Conservation (phyloP, 1,140 invertebrate species). For the Drosophila orena region DNA sequence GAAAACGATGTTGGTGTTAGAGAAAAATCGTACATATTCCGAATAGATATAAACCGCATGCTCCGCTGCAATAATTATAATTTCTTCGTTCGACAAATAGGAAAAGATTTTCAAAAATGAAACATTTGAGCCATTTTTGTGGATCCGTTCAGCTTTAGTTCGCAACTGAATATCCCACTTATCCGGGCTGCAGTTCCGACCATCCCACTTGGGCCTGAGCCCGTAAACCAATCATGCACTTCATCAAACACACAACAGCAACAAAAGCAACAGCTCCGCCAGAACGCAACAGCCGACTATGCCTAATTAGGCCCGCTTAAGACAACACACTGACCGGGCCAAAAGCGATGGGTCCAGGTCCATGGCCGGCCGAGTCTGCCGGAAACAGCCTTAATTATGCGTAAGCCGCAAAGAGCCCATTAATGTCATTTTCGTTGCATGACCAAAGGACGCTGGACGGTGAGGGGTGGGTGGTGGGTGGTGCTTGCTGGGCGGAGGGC, state of each 20-base stretch:
- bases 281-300: slow-evolving; percentile 20
- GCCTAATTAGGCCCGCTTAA: slow-evolving; percentile 70
- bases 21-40: not conserved
- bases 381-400: slow-evolving; percentile 74
- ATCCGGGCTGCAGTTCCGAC: not conserved
- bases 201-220: slow-evolving; percentile 13
- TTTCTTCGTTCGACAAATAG: too few species aligned
- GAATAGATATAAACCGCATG: not conserved
- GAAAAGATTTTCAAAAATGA: too few species aligned
- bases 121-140: too few species aligned
- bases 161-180: not conserved
- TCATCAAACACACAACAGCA: slow-evolving; percentile 38
- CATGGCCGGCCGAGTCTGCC: slow-evolving; percentile 1
- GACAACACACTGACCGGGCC: slow-evolving; percentile 60
- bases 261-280: slow-evolving; percentile 19
- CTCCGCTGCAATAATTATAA: too few species aligned
- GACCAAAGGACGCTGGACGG: not conserved
- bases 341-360: slow-evolving; percentile 14
- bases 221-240: slow-evolving; percentile 71
- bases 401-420: slow-evolving; percentile 64
- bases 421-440: slow-evolving; percentile 70
- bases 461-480: not conserved
- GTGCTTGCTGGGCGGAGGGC: not conserved
- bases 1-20: not conserved
- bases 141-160: too few species aligned